These are phyloP conservation scores for Chalcis sispes DNA, from an alignment of 2,888 invertebrate genomes.

Conservation along the genomic window DNA sequence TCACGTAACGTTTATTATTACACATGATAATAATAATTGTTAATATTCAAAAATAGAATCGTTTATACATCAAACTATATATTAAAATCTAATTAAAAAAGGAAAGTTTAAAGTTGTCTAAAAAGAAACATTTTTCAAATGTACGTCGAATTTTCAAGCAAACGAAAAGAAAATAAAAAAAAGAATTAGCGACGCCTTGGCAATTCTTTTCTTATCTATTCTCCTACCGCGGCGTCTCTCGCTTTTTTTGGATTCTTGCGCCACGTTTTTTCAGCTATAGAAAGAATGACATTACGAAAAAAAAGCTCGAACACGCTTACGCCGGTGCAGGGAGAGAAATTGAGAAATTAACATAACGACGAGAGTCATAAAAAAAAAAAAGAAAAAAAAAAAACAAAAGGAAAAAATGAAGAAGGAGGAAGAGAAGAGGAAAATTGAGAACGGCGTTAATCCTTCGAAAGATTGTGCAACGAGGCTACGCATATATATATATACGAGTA, in stretches of 20 bases:
- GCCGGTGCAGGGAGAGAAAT: slow-evolving; percentile 41
- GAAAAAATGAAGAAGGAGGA: neutral
- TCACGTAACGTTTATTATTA: too few species aligned
- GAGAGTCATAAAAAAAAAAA: slow-evolving; percentile 19
- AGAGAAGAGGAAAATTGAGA: too few species aligned
- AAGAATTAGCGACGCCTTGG: too few species aligned
- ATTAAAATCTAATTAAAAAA: too few species aligned
- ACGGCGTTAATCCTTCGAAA: neutral
- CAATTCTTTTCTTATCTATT: neutral
- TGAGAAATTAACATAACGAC: slow-evolving; percentile 53
- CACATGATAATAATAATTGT: too few species aligned
- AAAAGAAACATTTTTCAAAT: too few species aligned
- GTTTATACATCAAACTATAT: too few species aligned
- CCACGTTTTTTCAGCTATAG: slow-evolving; percentile 33
- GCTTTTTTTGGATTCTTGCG: slow-evolving; percentile 39
- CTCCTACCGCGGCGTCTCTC: slow-evolving; percentile 10
- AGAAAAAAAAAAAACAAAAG: neutral
- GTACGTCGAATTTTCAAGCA: too few species aligned
- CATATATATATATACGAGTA: too few species aligned
- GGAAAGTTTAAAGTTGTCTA: too few species aligned
- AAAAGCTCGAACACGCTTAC: slow-evolving; percentile 43
- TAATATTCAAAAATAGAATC: too few species aligned
- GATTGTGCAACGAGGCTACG: slow-evolving; percentile 22
- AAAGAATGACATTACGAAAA: slow-evolving; percentile 54
- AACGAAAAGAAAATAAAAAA: too few species aligned